These are phyloP conservation scores for Sebastes jordani DNA, from an alignment of 2,797 vertebrate genomes.

Conservation along the genomic window DNA sequence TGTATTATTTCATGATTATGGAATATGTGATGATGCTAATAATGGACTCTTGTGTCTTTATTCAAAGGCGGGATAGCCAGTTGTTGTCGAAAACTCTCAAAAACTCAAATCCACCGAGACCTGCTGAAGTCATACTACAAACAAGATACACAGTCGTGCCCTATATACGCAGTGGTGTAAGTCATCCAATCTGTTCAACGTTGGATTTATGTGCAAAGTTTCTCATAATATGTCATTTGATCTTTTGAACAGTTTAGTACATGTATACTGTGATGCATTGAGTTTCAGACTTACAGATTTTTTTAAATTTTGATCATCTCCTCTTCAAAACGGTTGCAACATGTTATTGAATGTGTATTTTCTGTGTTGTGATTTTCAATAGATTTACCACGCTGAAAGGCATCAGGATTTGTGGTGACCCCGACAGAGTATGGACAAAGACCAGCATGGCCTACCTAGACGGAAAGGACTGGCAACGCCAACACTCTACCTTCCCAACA, in stretches of 20 bases:
- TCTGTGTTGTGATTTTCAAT: slow-evolving; percentile 16
- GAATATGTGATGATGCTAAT: background rate
- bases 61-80: slow-evolving; percentile 45
- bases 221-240: background rate
- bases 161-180: slow-evolving; percentile 68
- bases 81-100: slow-evolving; percentile 47
- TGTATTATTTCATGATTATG: background rate
- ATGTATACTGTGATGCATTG: background rate
- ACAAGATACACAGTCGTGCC: slow-evolving; percentile 39
- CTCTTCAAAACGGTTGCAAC: background rate
- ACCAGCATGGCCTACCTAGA: slow-evolving; percentile 63
- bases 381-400: slow-evolving; percentile 64
- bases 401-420: slow-evolving; percentile 62
- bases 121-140: slow-evolving; percentile 41
- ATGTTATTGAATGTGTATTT: background rate
- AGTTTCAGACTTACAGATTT: background rate
- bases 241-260: background rate
- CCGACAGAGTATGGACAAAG: slow-evolving; percentile 34
- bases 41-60: background rate
- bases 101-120: background rate
- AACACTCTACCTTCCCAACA: fast-evolving
- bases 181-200: slow-evolving; percentile 12
- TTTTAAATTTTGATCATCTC: background rate
- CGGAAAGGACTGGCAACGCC: slow-evolving; percentile 1
- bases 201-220: background rate